Evolutionary conservation across 2,113 vertebrate genomes (phyloP).

Genomic region (Gallinago paraguaiae): DNA sequence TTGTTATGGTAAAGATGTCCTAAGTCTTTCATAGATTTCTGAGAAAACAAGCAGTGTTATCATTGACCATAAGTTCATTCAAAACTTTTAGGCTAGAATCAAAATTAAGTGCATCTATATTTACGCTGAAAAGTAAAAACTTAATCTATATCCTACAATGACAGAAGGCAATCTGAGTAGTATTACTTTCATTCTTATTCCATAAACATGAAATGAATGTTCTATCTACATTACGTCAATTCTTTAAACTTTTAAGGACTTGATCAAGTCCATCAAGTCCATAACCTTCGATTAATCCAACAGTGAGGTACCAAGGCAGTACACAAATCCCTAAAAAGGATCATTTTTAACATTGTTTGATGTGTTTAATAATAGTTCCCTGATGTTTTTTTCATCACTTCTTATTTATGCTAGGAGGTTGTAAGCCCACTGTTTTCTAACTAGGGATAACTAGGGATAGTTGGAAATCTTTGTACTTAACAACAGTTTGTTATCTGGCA

Average conservation of each 20-base stretch:
- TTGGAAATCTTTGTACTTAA: background rate
- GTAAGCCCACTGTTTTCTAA: background rate
- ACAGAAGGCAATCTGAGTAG: background rate
- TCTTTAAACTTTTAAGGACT: background rate
- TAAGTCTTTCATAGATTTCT: background rate
- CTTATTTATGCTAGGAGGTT: background rate
- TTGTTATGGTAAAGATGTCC: background rate
- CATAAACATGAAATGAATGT: background rate
- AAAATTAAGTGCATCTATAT: background rate
- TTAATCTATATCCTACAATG: background rate
- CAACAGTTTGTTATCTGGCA: background rate
- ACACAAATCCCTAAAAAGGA: background rate
- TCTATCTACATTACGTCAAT: background rate
- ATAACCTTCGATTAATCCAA: background rate
- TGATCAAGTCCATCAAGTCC: background rate
- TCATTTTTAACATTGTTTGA: background rate
- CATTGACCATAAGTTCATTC: background rate
- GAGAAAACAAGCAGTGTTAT: background rate
- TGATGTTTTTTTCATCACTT: background rate
- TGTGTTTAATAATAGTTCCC: background rate
- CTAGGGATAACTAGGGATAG: background rate
- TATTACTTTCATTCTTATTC: background rate
- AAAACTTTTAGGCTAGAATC: background rate
- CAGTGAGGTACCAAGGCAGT: background rate
- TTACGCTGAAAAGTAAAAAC: background rate